Base-by-base conservation (phyloP, 1,140 invertebrate genomes). In the Papilio glaucus region DNA sequence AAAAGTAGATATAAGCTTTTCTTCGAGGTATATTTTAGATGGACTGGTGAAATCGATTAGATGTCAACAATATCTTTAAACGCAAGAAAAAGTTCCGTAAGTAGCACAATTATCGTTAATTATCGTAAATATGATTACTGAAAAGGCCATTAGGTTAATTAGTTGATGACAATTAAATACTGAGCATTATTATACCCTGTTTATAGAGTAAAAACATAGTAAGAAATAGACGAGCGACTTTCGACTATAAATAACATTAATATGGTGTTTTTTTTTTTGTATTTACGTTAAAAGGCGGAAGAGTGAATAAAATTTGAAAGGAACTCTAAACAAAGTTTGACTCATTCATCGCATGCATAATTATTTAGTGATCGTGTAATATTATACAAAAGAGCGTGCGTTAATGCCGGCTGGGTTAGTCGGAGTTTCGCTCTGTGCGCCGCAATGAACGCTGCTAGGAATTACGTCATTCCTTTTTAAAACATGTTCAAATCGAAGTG, bases 391-490 rank as follows among this genome's bases (percentile, higher is more conserved):
- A 89, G 80, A 81, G 84, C 82, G 84, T 82, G 86, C 73, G 69
- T 69, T 76, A 60, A 69, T 77, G 67, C 77, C 77, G 72, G 68
- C 57, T 63, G 62, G n/a, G 73, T 84, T 83, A 85, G 85, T 86
- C 76, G 65, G 5, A 13, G 67, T 49, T 39, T 39, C 37, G 62
- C 33, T 69, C 42, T 42, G 49, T 69, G 77, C 79, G 85, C 80
- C 68, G 76, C 73, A 80, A 73, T 77, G 74, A 61, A 39, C 60
- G 71, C 79, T 70, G 75, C 77, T 75, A 78, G 61, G 78, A 74
- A 84, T 89, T 88, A 89, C 89, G 89, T 91, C 89, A 91, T 72
- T 84, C 77, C 77, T 71, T 57, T 57, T 57, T 57, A 57, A 57
- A 57, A 77, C 79, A 81, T 76, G 77, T 77, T 72, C 74, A 77